Evolutionary conservation across 2,888 invertebrate genomes (phyloP), one percentile per base, ranked within the genome.

Genomic region (Epinotia bilunana): DNA sequence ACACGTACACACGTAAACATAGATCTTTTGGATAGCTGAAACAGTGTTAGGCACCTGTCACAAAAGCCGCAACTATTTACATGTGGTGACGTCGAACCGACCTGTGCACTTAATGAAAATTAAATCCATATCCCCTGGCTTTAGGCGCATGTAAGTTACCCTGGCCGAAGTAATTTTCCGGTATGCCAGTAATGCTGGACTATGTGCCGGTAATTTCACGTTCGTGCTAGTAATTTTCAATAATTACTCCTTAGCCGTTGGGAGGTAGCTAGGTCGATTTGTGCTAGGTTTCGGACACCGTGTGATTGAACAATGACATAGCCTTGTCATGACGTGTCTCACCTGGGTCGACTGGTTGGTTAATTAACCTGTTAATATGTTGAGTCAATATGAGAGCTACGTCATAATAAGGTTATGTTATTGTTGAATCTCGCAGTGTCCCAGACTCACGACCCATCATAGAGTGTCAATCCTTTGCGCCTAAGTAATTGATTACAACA

Each of bases 71-170:
- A 68, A 57, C 49, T 64, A n/a, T n/a, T n/a, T n/a, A n/a, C 53
- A 62, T 62, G 62, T 28, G 58, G 33, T 33, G 6, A 49, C 16
- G n/a, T 53, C 55, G 33, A 64, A 72, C 64, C 58, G 64, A 13
- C 33, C 49, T 60, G 58, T 69, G 53, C 55, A 73, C 67, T 73
- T 57, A 61, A 73, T 53, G 46, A 20, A 65, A 65, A 73, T 73
- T 61, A 28, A 72, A 72, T 64, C 20, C 20, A 18, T n/a, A 57
- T 1, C 46, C 46, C 16, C 58, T 63, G 57, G 57, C 72, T 57
- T 46, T 57, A 18, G 63, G 72, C 64, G n/a, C 18, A 28, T 43
- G 64, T 64, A 72, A 72, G 58, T 64, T 58, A 46, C 33, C 64
- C 43, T n/a, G 18, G 28, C 13, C 46, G 23, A 57, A 43, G 57